Base-by-base conservation (phyloP, 2,888 invertebrate genomes). In the Dicroscelio sp. region DNA sequence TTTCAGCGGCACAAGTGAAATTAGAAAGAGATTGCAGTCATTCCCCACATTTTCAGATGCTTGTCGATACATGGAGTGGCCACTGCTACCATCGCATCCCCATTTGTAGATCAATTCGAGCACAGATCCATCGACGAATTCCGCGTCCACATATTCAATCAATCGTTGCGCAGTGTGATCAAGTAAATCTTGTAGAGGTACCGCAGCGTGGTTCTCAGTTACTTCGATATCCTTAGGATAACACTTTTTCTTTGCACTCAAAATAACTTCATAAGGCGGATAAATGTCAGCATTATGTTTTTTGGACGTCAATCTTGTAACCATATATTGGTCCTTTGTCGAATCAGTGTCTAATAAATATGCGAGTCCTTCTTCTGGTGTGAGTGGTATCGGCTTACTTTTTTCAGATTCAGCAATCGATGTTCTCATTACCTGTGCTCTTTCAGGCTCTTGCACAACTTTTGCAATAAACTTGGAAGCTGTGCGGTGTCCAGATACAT, bases 271-370 rank as follows among this genome's bases (percentile, higher is more conserved):
- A 43, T 78, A 86, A 0, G 76, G 8, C 20, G 86, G 78, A 69
- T 60, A 86, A 27, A 86, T 86, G 30, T 86, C 86, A 58, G 86
- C 86, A n/a, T 86, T 86, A 48, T 86, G 76, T n/a, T 23, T 55
- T 86, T 86, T 78, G 0, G n/a, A 69, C 8, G 55, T 30, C 5
- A 86, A 48, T 43, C 76, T 67, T 14, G 60, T 78, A 33, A 43
- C 60, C 10, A 52, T 20, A 55, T 86, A 86, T 31, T 86, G 58
- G 17, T 69, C 0, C n/a, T 76, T 78, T 27, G 86, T 27, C 14
- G 60, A 35, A 23, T 78, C 25, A 31, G 55, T 86, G 35, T 86
- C 78, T 60, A 78, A 60, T 14, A 86, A 6, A 43, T 31, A 78
- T 0, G n/a, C 60, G 10, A 86, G 43, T 25, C 33, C 86, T 78